Base-by-base conservation (phyloP, 2,888 invertebrate species). In the Clitarchus hookeri region DNA sequence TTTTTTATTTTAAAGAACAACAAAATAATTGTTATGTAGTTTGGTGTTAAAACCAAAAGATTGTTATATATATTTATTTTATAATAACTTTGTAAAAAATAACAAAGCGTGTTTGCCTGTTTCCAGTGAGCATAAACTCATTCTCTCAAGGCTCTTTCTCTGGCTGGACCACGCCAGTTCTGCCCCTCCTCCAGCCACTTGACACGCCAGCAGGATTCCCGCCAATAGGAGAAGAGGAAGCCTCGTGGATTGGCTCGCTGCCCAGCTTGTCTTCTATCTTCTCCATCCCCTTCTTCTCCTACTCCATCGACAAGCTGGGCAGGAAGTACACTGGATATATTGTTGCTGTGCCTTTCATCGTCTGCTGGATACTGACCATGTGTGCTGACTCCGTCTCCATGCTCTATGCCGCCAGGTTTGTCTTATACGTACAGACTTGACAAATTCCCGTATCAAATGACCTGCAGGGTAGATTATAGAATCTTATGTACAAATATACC, bases 171-270 rank as follows among this genome's bases (percentile, higher is more conserved):
- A 23, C 82, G n/a, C 36, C 36, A 82, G 9, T 44, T 12, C 82
- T 82, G 27, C 82, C 82, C 12, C 82, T 26, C 23, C 82, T 82
- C 82, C 82, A 82, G 23, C 27, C 82, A 36, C 82, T 25, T 13
- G 82, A 82, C 23, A 82, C 82, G 19, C 82, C 82, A 23, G 27
- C 65, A 44, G 36, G 27, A 44, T 27, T 27, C 27, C 82, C 16
- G 44, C 27, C 82, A 82, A 82, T 82, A 44, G 44, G 36, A 19
- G 82, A 82, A 0, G 82, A 82, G 44, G 82, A 44, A 12, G 23
- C 82, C 44, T 82, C 82, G 36, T 82, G 82, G 82, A 44, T 82
- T 6, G 82, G 27, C 27, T 82, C 82, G 6, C 19, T 82, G 19
- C n/a, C 12, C 44, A 65, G 65, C 16, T 65, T 65, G 65, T 8